Percentiles rank a stretch among this genome's conserved stretches.
Conservation (phyloP, 35 echinoderm and acorn worm genomes). For the Ophiothrix spiculata region DNA sequence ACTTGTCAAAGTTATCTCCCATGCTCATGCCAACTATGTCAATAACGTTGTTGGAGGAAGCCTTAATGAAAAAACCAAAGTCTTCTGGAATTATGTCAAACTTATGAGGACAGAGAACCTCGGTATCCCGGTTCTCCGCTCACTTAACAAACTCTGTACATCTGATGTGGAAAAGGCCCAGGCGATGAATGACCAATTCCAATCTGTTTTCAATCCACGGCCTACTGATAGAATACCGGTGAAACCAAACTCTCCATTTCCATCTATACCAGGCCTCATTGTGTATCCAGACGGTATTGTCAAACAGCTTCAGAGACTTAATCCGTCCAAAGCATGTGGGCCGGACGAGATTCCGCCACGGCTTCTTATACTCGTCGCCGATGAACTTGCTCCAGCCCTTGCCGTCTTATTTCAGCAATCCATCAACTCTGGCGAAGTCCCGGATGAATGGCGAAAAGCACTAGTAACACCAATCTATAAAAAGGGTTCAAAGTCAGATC, state of each 20-base stretch:
- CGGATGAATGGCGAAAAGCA: background rate
- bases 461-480: conserved; percentile 2
- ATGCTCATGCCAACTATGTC: conserved; percentile 23
- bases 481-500: background rate
- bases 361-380: background rate
- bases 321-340: background rate
- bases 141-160: no score
- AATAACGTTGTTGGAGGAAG: conserved; percentile 31
- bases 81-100: conserved; percentile 24
- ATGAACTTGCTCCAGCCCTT: background rate
- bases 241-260: conserved; percentile 20
- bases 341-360: background rate
- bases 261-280: conserved; percentile 12
- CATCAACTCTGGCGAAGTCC: background rate
- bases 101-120: conserved; percentile 25
- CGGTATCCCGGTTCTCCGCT: conserved; percentile 32
- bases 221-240: background rate
- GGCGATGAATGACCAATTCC: no score
- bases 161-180: no score
- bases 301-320: conserved; percentile 42
- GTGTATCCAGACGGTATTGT: conserved; percentile 28
- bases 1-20: conserved; percentile 18
- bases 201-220: conserved; percentile 30
- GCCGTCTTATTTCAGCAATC: background rate
- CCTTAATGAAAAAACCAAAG: conserved; percentile 31